Evolutionary conservation across 2,113 vertebrate genomes (phyloP), one percentile per base, ranked within the genome.

Genomic region (Onychostoma macrolepis): DNA sequence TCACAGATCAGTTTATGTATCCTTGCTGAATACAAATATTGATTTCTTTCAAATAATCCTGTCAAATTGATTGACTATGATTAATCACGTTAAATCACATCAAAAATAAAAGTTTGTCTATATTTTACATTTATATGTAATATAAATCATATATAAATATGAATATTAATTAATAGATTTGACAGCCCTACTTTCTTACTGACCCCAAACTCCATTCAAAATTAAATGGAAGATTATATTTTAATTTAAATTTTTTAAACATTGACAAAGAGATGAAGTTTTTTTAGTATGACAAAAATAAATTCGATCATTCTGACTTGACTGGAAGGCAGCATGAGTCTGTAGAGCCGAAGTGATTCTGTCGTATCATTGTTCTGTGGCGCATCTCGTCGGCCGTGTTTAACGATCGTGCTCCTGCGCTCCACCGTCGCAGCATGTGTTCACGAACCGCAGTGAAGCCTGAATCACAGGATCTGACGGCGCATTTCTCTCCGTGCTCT

Each of bases 401-500:
- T 74, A 74, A 74, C 4, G 36, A 41, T 41, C 36, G 9, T 1
- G 19, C 36, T 6, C 21, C 69, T 41, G 36, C 21, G 10, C 71
- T 74, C 21, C 38, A 41, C 36, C 36, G 1, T 41, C 71, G 11
- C 71, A 74, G 71, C 71, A 12, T 74, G 71, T 74, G 71, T n/a
- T 74, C 24, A 74, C 24, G 36, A 72, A 72, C 69, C 69, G 36
- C 69, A 72, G 36, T 41, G 69, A 15, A 76, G 74, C 74, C n/a
- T 48, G 41, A 28, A 76, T 45, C 74, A 76, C 74, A 76, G 24
- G 74, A 76, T 48, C 72, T 76, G 72, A 76, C 41, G n/a, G 2
- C 6, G 24, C 72, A 76, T 76, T 48, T 76, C 13, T 72, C 69
- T 74, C 36, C 11, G 9, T 75, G 72, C 72, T 76, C 72, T 76